Conservation (phyloP, 2,797 vertebrate genomes). For the Bovichtus diacanthus region DNA sequence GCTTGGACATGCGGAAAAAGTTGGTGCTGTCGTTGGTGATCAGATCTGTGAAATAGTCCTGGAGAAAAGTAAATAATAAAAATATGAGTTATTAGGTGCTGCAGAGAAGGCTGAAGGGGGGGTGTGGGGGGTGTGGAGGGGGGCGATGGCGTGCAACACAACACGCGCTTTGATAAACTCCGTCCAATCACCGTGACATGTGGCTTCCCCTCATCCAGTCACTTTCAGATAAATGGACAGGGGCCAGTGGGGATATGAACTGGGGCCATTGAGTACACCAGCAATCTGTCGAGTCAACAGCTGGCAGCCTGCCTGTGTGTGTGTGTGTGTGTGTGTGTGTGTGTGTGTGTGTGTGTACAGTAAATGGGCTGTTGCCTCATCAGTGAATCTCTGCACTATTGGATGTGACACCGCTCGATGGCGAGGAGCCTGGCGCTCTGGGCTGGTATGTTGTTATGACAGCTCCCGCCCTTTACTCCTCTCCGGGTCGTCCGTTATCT, state of each 20-base stretch:
- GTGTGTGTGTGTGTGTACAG: conserved; percentile 65
- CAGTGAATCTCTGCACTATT: conserved; percentile 73
- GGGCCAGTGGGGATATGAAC: conserved; percentile 74
- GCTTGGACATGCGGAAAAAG: conserved; percentile 96
- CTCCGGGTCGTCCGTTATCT: conserved; percentile 46
- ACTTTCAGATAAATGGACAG: conserved; percentile 75
- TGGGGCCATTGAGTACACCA: conserved; percentile 80
- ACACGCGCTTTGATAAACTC: conserved; percentile 69
- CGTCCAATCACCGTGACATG: conserved; percentile 68
- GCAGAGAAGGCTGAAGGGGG: conserved; percentile 3
- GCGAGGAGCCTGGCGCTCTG: conserved; percentile 68
- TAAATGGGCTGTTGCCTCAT: conserved; percentile 76
- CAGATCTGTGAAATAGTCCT: conserved; percentile 98
- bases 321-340: conserved; percentile 21
- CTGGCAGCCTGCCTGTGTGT: conserved; percentile 72
- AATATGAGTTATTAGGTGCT: not conserved
- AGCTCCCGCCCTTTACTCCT: conserved; percentile 63
- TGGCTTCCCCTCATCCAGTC: conserved; percentile 70
- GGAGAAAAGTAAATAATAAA: conserved; percentile 24
- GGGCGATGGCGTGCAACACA: conserved; percentile 47
- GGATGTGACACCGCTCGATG: conserved; percentile 80
- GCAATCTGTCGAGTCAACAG: conserved; percentile 83
- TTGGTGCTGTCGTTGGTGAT: conserved; percentile 97
- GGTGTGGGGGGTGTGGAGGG: not conserved
- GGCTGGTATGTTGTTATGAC: conserved; percentile 80